Percentiles rank a stretch among this genome's conserved stretches.
Evolutionary conservation across 1,140 invertebrate genomes (phyloP).

Genomic region (Hirudo medicinalis): DNA sequence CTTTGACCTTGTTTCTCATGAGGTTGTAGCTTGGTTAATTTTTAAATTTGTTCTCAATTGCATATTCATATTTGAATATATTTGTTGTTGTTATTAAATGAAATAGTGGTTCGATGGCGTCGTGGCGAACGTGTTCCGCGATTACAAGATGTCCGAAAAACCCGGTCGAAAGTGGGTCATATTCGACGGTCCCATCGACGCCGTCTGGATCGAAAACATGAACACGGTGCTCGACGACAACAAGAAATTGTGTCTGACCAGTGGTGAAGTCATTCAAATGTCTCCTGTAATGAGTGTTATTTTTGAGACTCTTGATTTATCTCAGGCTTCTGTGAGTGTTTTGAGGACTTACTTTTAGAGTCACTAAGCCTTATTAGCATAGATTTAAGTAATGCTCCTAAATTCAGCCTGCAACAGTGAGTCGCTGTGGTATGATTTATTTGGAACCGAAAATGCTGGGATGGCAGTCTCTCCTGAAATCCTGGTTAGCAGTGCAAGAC

Average conservation of each 20-base stretch:
- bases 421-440: slow-evolving; percentile 43
- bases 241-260: slow-evolving; percentile 44
- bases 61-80: no score
- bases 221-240: slow-evolving; percentile 45
- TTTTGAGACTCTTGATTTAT: slow-evolving; percentile 43
- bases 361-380: slow-evolving; percentile 1
- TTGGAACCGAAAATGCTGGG: slow-evolving; percentile 41
- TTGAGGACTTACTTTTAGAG: not conserved
- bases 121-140: slow-evolving; percentile 41
- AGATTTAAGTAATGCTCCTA: not conserved
- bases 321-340: slow-evolving; percentile 47
- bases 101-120: slow-evolving; percentile 47
- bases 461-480: slow-evolving; percentile 38
- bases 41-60: no score
- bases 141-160: slow-evolving; percentile 38
- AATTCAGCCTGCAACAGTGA: slow-evolving; percentile 41
- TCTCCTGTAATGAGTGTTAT: slow-evolving; percentile 41
- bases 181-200: slow-evolving; percentile 44
- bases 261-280: slow-evolving; percentile 45
- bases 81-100: no score
- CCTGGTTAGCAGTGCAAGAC: slow-evolving; percentile 35
- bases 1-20: slow-evolving; percentile 42
- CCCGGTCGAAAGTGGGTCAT: slow-evolving; percentile 43
- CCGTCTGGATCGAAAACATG: slow-evolving; percentile 45
- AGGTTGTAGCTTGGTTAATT: slow-evolving; percentile 27